These are phyloP conservation scores for Caenorhabditis doughertyi DNA, from an alignment of 2,888 invertebrate genomes.

Conservation along the genomic window DNA sequence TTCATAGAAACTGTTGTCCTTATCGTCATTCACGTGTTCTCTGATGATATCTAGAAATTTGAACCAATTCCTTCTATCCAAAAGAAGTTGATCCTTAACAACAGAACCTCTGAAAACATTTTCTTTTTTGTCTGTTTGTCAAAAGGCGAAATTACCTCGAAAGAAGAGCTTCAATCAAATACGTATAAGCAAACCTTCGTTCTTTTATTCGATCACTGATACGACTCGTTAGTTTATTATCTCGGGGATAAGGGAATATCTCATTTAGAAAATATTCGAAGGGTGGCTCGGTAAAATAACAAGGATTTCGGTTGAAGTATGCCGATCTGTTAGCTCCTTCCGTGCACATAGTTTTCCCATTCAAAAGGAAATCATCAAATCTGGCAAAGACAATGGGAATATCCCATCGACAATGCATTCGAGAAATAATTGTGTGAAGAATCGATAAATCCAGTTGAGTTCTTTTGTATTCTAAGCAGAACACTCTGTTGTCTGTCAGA, in stretches of 20 bases:
- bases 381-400: slow-evolving; percentile 55
- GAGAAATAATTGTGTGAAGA: slow-evolving; percentile 61
- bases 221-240: too few species aligned
- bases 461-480: slow-evolving; percentile 17
- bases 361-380: slow-evolving; percentile 1
- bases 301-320: not conserved
- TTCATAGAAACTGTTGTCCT: not conserved
- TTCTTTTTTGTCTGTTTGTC: not conserved
- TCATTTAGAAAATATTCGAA: too few species aligned
- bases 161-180: slow-evolving; percentile 36
- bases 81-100: slow-evolving; percentile 52
- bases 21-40: slow-evolving; percentile 13
- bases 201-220: not conserved
- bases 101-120: slow-evolving; percentile 40
- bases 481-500: slow-evolving; percentile 21
- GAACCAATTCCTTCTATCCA: not conserved
- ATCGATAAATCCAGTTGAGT: not conserved
- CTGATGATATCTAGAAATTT: slow-evolving; percentile 18
- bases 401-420: slow-evolving; percentile 54
- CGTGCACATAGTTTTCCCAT: not conserved
- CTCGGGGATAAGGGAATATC: too few species aligned
- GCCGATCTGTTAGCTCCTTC: not conserved
- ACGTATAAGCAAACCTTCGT: slow-evolving; percentile 36
- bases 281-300: not conserved
- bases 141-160: slow-evolving; percentile 15